Conservation (phyloP, 2,797 vertebrate species). For the Peromyscus eremicus region DNA sequence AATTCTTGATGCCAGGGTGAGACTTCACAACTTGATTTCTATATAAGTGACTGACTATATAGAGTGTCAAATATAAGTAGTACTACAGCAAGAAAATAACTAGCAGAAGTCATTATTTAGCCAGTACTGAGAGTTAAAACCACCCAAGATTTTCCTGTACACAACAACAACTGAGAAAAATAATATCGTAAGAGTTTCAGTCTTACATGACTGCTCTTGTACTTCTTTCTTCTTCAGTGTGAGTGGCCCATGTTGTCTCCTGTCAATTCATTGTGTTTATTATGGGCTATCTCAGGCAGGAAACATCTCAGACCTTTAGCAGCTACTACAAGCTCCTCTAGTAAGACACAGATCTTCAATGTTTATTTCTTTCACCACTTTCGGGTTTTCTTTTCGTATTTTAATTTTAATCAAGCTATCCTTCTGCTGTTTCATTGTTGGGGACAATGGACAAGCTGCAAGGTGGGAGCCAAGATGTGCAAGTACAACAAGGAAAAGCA, state of each 20-base stretch:
- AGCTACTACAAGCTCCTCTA: conserved; percentile 97
- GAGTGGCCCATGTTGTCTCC: conserved; percentile 97
- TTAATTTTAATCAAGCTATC: conserved; percentile 99
- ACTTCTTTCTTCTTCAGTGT: conserved; percentile 98
- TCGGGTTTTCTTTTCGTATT: conserved; percentile 99
- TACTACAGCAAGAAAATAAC: conserved; percentile 79
- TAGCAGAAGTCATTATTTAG: conserved; percentile 81
- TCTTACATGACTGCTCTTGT: conserved; percentile 74
- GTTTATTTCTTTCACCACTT: conserved; percentile 99
- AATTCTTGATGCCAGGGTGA: conserved; percentile 72
- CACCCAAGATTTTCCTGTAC: conserved; percentile 65
- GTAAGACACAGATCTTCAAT: conserved; percentile 97
- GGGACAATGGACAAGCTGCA: conserved; percentile 96
- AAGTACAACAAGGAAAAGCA: conserved; percentile 96
- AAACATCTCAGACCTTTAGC: conserved; percentile 99
- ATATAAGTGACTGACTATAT: conserved; percentile 81
- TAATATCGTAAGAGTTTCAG: conserved; percentile 12
- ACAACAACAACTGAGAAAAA: conserved; percentile 71
- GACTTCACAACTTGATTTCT: conserved; percentile 75
- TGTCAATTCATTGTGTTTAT: conserved; percentile 98
- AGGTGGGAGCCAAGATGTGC: conserved; percentile 95
- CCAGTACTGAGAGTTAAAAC: conserved; percentile 79
- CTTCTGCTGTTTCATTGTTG: conserved; percentile 96
- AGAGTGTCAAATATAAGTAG: conserved; percentile 83
- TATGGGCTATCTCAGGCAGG: conserved; percentile 99